Evolutionary conservation across 2,888 invertebrate species (phyloP).

Genomic region (Lagria hirta): DNA sequence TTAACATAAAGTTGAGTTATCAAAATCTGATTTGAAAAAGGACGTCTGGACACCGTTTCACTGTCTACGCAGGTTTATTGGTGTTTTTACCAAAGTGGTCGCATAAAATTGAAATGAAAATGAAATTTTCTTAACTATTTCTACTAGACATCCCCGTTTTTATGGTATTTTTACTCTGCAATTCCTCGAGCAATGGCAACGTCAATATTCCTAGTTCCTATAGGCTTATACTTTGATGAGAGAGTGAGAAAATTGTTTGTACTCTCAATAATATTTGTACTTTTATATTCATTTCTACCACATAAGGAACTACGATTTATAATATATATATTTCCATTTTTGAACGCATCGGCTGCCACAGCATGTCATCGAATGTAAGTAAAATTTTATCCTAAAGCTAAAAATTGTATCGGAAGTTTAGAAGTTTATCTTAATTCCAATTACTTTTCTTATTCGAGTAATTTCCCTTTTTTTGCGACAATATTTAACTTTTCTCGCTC

Average conservation of each 20-base stretch:
- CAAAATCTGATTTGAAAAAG: too few relatives aligned
- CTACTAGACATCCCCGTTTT: conserved; percentile 87
- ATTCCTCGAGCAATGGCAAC: conserved; percentile 88
- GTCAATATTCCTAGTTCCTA: conserved; percentile 76
- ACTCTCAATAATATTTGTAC: conserved; percentile 76
- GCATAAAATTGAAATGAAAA: conserved; percentile 1
- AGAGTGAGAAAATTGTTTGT: conserved; percentile 69
- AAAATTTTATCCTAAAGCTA: conserved; percentile 3
- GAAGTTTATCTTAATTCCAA: too few relatives aligned
- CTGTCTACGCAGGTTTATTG: too few relatives aligned
- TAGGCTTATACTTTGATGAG: conserved; percentile 73
- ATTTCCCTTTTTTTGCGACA: too few relatives aligned
- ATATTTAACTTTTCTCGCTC: too few relatives aligned
- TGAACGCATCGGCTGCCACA: conserved; percentile 86
- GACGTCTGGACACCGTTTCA: too few relatives aligned
- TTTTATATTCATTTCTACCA: conserved; percentile 91
- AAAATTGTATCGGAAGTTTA: too few relatives aligned
- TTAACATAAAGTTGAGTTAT: too few relatives aligned
- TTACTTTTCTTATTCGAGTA: too few relatives aligned
- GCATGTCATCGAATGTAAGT: conserved; percentile 89
- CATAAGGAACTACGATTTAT: conserved; percentile 98
- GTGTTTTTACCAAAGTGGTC: not conserved
- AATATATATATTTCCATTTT: conserved; percentile 92
- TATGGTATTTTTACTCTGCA: conserved; percentile 99
- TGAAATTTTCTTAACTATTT: conserved; percentile 49